These are phyloP conservation scores for Acrobasis suavella DNA, from an alignment of 2,888 invertebrate genomes.

Conservation along the genomic window DNA sequence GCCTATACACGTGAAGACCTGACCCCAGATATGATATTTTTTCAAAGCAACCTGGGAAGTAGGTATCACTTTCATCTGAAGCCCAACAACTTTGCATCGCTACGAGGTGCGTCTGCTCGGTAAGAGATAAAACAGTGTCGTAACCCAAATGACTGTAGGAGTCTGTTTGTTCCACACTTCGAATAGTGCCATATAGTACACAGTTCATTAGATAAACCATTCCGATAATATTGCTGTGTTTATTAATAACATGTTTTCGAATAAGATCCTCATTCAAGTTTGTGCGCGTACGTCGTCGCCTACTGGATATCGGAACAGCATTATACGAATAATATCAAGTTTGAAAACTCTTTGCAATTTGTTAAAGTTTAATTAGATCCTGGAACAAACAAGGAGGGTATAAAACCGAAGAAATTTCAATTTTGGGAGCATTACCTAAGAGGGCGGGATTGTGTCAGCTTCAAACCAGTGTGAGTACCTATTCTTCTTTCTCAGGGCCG, in stretches of 20 bases:
- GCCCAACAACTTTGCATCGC: too few relatives aligned
- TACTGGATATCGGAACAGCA: conserved; percentile 31
- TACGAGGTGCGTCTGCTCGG: too few relatives aligned
- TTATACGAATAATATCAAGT: conserved; percentile 35
- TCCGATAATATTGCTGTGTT: conserved; percentile 40
- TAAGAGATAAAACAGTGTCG: not conserved
- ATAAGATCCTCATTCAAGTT: conserved; percentile 42
- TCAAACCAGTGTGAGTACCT: not conserved
- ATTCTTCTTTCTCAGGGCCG: not conserved
- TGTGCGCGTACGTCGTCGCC: conserved; percentile 32
- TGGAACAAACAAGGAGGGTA: conserved; percentile 37
- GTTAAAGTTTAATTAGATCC: conserved; percentile 36
- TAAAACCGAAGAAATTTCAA: conserved; percentile 14
- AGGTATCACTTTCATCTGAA: too few relatives aligned
- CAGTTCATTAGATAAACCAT: conserved; percentile 33
- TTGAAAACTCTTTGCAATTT: conserved; percentile 31
- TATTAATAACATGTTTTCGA: conserved; percentile 56
- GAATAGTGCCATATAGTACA: conserved; percentile 31
- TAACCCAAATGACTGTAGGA: conserved; percentile 21
- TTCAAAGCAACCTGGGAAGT: too few relatives aligned
- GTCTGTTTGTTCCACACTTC: conserved; percentile 23
- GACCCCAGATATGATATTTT: too few relatives aligned
- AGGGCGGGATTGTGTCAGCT: conserved; percentile 1
- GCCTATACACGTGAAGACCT: too few relatives aligned
- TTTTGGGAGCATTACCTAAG: conserved; percentile 22